Evolutionary conservation across 2,113 vertebrate species (phyloP), one percentile per base, ranked within the genome.

Genomic region (Synodontis membranacea): DNA sequence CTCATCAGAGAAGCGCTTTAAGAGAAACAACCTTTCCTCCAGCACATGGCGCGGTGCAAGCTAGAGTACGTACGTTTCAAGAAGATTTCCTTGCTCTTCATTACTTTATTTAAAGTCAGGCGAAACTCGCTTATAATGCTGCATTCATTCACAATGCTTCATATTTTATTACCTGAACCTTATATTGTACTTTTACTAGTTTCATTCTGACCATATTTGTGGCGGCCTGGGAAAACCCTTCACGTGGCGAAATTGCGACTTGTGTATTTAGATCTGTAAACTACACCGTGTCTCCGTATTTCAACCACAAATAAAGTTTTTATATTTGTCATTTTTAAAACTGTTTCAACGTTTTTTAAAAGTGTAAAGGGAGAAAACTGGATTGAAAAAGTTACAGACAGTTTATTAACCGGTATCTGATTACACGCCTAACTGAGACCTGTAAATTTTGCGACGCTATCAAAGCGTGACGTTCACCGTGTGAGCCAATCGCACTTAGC

Each of bases 111-210:
- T 34, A 10, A 79, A 1, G 6, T 34, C 2, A 5, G 31, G 17
- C 54, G n/a, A 34, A 0, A 3, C 9, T 31, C 12, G 54, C 9
- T 37, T 54, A 19, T 50, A 78, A 78, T 31, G 15, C 14, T 15
- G 28, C 6, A 9, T 50, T 78, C 0, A 9, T 78, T 75, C 25
- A 31, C 46, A 50, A 37, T 10, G 15, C 37, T 54, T 4, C 6
- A 11, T 79, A 21, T 52, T 21, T 79, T 78, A n/a, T n/a, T 31
- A 50, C 44, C 15, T 31, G 46, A 3, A 34, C 15, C 46, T 34
- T 6, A 79, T 54, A 52, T 50, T 79, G 17, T 79, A 54, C 31
- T 79, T 79, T 52, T 54, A 79, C 31, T 79, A 23, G 48, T 79
- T 52, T 52, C n/a, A 78, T 34, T 34, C n/a, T 52, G 48, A 78